Evolutionary conservation across 2,113 vertebrate genomes (phyloP).

Genomic region (Lepisosteus osseus): DNA sequence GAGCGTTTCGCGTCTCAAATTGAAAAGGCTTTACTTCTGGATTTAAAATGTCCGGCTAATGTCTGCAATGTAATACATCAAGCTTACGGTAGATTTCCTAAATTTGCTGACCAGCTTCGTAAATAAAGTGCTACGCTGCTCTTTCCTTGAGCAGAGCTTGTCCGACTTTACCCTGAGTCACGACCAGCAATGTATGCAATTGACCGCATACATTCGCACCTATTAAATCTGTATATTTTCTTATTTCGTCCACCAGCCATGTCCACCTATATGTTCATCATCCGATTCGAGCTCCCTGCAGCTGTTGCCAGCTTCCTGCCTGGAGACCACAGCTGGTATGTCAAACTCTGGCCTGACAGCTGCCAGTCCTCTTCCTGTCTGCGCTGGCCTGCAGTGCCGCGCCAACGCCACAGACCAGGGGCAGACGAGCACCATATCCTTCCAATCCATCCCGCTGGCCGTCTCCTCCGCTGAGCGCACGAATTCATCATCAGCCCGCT

Average conservation of each 20-base stretch:
- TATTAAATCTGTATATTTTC: conserved; percentile 16
- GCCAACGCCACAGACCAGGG: no score
- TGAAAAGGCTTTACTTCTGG: conserved; percentile 3
- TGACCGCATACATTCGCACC: background rate
- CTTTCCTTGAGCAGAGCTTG: background rate
- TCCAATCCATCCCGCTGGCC: conserved; percentile 17
- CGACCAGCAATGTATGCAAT: no score
- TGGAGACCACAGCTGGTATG: conserved; percentile 73
- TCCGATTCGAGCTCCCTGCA: conserved; percentile 89
- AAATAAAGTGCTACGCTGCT: conserved; percentile 11
- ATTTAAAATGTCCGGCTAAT: conserved; percentile 43
- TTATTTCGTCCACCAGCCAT: conserved; percentile 73
- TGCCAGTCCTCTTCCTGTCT: no score
- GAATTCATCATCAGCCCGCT: no score
- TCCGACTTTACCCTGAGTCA: no score
- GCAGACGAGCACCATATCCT: conserved; percentile 4
- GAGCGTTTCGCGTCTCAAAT: conserved; percentile 43
- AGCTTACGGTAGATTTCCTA: conserved; percentile 44
- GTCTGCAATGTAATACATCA: conserved; percentile 37
- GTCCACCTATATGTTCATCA: conserved; percentile 91
- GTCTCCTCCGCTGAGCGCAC: background rate
- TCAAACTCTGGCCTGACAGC: conserved; percentile 21
- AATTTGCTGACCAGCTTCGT: conserved; percentile 47
- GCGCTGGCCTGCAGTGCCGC: no score
- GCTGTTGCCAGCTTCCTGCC: conserved; percentile 73